Evolutionary conservation across 2,113 vertebrate genomes (phyloP).

Genomic region (Buteo buteo): DNA sequence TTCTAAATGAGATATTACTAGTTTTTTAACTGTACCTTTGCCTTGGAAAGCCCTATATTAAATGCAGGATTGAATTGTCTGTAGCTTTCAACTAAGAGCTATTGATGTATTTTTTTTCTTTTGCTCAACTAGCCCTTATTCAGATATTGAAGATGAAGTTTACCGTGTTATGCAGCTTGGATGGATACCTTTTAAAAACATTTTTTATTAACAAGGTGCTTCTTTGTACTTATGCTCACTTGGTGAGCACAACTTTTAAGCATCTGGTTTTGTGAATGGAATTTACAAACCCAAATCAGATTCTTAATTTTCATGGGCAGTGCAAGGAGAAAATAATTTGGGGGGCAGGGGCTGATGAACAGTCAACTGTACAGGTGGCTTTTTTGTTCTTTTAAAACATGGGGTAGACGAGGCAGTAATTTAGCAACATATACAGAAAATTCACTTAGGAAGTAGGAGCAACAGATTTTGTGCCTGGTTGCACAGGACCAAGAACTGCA

Average conservation of each 20-base stretch:
- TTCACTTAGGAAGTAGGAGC: neutral
- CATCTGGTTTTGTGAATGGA: neutral
- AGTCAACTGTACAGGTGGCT: neutral
- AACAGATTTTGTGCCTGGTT: neutral
- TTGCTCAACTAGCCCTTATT: neutral
- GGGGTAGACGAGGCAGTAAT: neutral
- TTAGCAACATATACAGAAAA: neutral
- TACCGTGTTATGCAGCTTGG: neutral
- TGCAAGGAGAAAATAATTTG: neutral
- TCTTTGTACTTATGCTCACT: neutral
- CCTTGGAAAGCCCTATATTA: neutral
- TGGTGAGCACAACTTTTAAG: neutral
- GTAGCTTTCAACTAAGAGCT: neutral
- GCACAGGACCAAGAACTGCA: neutral
- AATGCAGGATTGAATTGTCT: neutral
- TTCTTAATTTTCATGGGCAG: neutral
- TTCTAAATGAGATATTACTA: neutral
- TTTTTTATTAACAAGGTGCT: neutral
- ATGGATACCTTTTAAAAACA: neutral
- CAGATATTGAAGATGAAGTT: neutral
- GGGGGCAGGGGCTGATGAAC: neutral
- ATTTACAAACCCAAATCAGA: neutral
- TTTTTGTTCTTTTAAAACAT: neutral
- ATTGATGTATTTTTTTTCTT: neutral
- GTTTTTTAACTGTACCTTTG: neutral